phyloP scores from a whole-genome alignment of 1,140 invertebrate species.

The Spodoptera frugiperda region DNA sequence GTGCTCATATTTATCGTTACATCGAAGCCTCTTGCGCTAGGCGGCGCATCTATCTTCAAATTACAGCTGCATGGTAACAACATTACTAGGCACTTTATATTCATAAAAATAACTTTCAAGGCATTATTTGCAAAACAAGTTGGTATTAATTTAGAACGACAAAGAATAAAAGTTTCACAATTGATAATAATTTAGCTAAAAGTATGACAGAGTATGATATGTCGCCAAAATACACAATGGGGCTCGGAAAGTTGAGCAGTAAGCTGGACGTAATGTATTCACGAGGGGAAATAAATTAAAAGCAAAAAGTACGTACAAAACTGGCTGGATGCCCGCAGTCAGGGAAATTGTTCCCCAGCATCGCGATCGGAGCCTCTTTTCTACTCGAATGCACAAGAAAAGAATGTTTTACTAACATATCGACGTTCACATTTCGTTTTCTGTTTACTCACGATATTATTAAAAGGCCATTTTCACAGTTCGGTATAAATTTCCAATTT shows the following conservation, averaged over 20 bases:
- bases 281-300: slow-evolving; percentile 40
- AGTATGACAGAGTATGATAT: slow-evolving; percentile 39
- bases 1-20: slow-evolving; percentile 28
- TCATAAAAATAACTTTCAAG: neutral
- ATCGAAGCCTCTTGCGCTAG: neutral
- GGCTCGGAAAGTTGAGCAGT: slow-evolving; percentile 10
- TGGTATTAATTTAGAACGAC: slow-evolving; percentile 3
- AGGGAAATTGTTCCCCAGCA: slow-evolving; percentile 16
- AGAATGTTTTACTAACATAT: slow-evolving; percentile 36
- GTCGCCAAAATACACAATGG: slow-evolving; percentile 32
- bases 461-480: neutral
- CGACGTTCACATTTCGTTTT: slow-evolving; percentile 12
- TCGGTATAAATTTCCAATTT: neutral
- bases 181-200: slow-evolving; percentile 28
- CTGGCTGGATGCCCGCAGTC: slow-evolving; percentile 39
- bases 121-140: slow-evolving; percentile 11
- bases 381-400: slow-evolving; percentile 38
- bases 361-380: slow-evolving; percentile 37
- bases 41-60: neutral
- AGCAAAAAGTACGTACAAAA: slow-evolving; percentile 27
- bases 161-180: slow-evolving; percentile 33
- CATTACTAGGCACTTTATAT: slow-evolving; percentile 1
- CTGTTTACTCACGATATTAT: slow-evolving; percentile 34
- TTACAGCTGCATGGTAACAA: neutral
- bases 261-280: slow-evolving; percentile 32